Conservation (phyloP, 2,797 vertebrate species). For the Anableps anableps region DNA sequence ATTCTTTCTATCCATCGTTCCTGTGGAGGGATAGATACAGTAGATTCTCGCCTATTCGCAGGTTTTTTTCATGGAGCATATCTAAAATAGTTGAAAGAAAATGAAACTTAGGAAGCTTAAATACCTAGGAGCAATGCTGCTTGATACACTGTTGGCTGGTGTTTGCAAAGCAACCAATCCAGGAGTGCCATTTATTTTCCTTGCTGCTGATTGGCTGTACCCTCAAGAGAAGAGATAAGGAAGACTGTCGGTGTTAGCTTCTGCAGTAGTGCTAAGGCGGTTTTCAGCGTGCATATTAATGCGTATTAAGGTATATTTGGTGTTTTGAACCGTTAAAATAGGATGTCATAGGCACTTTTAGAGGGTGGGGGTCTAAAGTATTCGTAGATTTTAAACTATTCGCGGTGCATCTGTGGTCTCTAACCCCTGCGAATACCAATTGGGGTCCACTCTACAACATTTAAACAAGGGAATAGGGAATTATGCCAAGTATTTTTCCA, state of each 20-base stretch:
- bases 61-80: no score
- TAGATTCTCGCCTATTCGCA: no score
- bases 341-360: neutral
- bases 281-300: neutral
- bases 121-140: no score
- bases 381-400: neutral
- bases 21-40: neutral
- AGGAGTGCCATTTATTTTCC: no score
- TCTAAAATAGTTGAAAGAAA: no score
- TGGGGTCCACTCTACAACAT: neutral
- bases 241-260: neutral
- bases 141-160: no score
- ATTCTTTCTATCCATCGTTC: neutral
- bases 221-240: no score
- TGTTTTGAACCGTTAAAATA: neutral
- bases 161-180: no score
- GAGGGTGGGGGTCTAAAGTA: neutral
- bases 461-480: neutral
- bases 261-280: neutral
- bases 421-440: neutral
- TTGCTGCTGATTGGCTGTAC: no score
- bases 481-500: neutral
- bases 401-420: no score
- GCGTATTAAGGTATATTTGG: neutral
- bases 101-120: no score